Evolutionary conservation across 2,797 vertebrate species (phyloP), one percentile per base, ranked within the genome.

Genomic region (Pantherophis alleghaniensis): DNA sequence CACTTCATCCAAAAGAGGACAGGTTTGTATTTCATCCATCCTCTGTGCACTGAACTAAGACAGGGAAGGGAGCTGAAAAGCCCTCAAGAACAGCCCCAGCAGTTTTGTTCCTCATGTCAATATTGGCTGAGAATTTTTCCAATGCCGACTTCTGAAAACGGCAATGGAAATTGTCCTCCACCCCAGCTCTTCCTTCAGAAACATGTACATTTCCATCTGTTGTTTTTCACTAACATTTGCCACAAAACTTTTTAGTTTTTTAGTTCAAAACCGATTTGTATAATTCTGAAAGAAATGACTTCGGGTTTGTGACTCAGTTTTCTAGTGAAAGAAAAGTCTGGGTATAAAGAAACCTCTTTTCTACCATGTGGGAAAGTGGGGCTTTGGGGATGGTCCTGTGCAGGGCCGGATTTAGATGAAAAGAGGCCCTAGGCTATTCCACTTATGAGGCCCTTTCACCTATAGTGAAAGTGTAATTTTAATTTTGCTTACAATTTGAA

Each of bases 241-340:
- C 74, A 9, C 63, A 91, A 42, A 86, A 7, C 16, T 18, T 55
- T 16, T 18, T 51, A 3, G 24, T 11, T 9, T 18, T 69, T 37
- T 20, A 26, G 32, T 42, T 16, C 20, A 60, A 3, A 51, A 26
- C 26, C 0, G 0, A 0, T 16, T 91, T 57, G 37, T 13, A 61
- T 13, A 86, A 51, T 42, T 94, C 7, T 61, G 0, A 18, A 1
- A 18, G 92, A 92, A 94, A 59, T 13, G 4, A 18, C 53, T 87
- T 90, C 13, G 24, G 2, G 9, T 61, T 59, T 60, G 12, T 91
- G 59, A 86, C 24, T 87, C 61, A 91, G 37, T 93, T 83, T 91
- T 79, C 32, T 95, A 69, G 53, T 91, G 63, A 74, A 91, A 89
- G 51, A 60, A 74, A 94, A 93, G 11, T 28, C 28, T 91, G 93